Conservation (phyloP, 2,113 vertebrate genomes). For the cat (Felis catus) region F.catus_Fca126_mat1.0 CM031421.1:57812001-57812500, state of each 20-base stretch:
- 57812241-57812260: too few relatives aligned
- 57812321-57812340: neutral
- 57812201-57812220: too few relatives aligned
- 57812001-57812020: neutral
- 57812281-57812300: too few relatives aligned
- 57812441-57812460: neutral
- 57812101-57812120: too few relatives aligned
- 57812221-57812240: too few relatives aligned
- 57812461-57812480: neutral
- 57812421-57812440: neutral
- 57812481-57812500: constrained; percentile 44
- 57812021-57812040: neutral
- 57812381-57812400: constrained; percentile 15
- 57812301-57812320: neutral
- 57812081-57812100: neutral
- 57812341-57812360: neutral
- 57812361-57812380: neutral
- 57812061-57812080: constrained; percentile 22
- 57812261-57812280: too few relatives aligned
- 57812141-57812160: too few relatives aligned
- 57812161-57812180: too few relatives aligned
- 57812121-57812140: too few relatives aligned
- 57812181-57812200: too few relatives aligned
- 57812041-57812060: constrained; percentile 6
- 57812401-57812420: neutral